Evolutionary conservation across 2,113 vertebrate genomes (phyloP), one percentile per base, ranked within the genome.

Genomic region (Panthera tigris): DNA sequence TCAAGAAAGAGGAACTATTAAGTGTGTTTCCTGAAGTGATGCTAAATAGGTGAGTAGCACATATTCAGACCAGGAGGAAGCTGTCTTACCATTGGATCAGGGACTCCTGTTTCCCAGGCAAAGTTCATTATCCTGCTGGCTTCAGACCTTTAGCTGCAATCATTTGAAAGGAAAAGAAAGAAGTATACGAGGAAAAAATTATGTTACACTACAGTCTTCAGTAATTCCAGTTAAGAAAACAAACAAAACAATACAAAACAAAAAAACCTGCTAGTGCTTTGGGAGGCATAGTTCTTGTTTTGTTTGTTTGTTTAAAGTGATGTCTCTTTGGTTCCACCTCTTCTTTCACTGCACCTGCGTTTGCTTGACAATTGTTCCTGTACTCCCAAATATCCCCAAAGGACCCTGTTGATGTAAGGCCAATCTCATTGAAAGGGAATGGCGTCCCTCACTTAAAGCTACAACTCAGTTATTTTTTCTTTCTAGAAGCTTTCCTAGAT

Each of bases 111-210:
- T 96, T 98, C 94, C 78, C 50, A 85, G 97, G 81, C 45, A 81
- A 94, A 97, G 85, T 96, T 97, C 97, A 98, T 96, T 97, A 95
- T 89, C 0, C 0, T 86, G 41, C 71, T 96, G 94, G 76, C 94
- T 97, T 98, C 95, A 95, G 94, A 97, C 91, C 0, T 97, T 96
- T 96, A 95, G 85, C 89, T 71, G 23, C 71, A 61, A 19, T 87
- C 63, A 45, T 87, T 86, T 96, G 91, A 96, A n/a, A 36, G 33
- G 13, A 50, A 80, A 83, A 87, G 33, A 73, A 95, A 92, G 18
- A 57, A 96, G 48, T 66, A 16, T 55, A 7, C 50, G 27, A 94
- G 96, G 94, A 96, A 87, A 45, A 73, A 61, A 88, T 39, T 61
- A 69, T 92, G 85, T 97, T 95, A 41, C 79, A 41, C 95, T 89